Evolutionary conservation across 2,797 vertebrate species (phyloP).

Genomic region (Lagodon rhomboides): DNA sequence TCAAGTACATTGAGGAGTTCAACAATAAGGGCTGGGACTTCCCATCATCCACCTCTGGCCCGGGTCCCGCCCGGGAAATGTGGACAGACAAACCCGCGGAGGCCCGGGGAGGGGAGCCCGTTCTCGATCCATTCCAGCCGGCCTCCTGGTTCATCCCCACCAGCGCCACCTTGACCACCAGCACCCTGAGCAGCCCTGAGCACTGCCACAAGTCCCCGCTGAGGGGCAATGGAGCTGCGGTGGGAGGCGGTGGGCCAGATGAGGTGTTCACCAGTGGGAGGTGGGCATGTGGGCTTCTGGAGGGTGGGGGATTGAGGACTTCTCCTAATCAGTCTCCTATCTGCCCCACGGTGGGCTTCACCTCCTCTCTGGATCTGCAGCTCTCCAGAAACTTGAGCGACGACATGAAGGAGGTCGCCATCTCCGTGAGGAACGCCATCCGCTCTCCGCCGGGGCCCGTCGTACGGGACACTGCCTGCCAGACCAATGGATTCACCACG

Average conservation of each 20-base stretch:
- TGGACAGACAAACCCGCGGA: constrained; percentile 81
- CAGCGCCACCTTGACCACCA: constrained; percentile 95
- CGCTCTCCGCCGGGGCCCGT: constrained; percentile 83
- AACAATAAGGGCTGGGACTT: constrained; percentile 94
- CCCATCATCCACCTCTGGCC: constrained; percentile 64
- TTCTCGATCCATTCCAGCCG: constrained; percentile 87
- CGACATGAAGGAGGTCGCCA: constrained; percentile 99
- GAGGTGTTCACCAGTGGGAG: constrained; percentile 88
- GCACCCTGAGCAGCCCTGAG: constrained; percentile 93
- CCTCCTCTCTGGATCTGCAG: constrained; percentile 91
- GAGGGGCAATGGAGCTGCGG: constrained; percentile 79
- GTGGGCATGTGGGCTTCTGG: constrained; percentile 90
- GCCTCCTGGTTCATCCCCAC: constrained; percentile 96
- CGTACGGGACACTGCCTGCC: constrained; percentile 91
- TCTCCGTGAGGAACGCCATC: constrained; percentile 92
- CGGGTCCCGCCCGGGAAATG: constrained; percentile 56
- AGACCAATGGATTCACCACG: constrained; percentile 93
- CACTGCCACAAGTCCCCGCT: constrained; percentile 91
- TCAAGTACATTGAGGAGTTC: constrained; percentile 99
- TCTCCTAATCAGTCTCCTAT: constrained; percentile 86
- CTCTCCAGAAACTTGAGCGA: constrained; percentile 96
- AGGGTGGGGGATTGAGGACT: constrained; percentile 83
- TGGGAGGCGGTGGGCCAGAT: constrained; percentile 75
- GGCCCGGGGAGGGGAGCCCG: constrained; percentile 71
- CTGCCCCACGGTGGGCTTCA: constrained; percentile 90